Base-by-base conservation (phyloP, 2,113 vertebrate species). In the Chiloscyllium plagiosum region DNA sequence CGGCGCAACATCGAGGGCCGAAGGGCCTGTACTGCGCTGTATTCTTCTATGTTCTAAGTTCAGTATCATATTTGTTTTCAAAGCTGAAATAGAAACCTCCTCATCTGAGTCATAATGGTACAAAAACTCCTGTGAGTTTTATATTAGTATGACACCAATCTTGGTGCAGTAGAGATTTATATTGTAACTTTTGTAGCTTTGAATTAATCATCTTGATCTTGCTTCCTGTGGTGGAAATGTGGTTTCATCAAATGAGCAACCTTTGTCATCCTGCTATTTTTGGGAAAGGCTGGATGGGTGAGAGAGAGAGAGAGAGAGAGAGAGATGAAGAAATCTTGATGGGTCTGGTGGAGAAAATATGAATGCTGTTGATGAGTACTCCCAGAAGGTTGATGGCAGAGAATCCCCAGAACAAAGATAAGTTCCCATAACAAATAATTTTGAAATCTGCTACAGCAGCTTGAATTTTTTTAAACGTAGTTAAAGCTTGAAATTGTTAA, bases 371-470 rank as follows among this genome's bases (percentile, higher is more conserved):
- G 61, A 93, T 17, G 89, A 93, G 89, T 17, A 92, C 33, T 19
- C 65, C 33, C 56, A 37, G 33, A n/a, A 93, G 19, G 61, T 42
- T n/a, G 17, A 66, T 65, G 37, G 61, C 20, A 93, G 61, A n/a
- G 66, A 93, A 93, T 93, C n/a, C 89, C 61, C n/a, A n/a, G 33
- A 93, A 13, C 61, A 93, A 17, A 92, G 65, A 6, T 92, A 93
- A 68, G n/a, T 93, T 7, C 17, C 12, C 52, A 52, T 24, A 10
- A 56, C 50, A 56, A 92, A n/a, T 33, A 56, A 37, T 66, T 68
- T 93, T 2, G 33, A 68, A 20, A 37, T 10, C n/a, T 61, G 33
- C 89, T 37, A 33, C 50, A 3, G 61, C 37, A 22, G 56, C 66
- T 66, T 92, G 42, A 47, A 47, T 47, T 47, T 47, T 47, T 47